Conservation (phyloP, 2,888 invertebrate species). For the Hetaerina titia region DNA sequence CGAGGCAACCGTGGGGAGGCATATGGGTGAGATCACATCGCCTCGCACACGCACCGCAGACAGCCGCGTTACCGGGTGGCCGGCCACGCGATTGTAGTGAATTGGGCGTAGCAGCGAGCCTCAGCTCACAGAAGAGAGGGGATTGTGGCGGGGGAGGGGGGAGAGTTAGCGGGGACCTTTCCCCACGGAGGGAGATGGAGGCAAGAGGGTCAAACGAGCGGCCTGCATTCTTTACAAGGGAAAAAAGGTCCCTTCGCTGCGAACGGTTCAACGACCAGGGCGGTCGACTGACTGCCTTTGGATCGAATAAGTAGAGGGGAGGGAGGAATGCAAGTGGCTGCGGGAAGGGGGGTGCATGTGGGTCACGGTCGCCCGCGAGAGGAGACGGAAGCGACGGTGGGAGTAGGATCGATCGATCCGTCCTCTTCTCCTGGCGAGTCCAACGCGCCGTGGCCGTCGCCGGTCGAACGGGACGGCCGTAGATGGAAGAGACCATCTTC, state of each 20-base stretch:
- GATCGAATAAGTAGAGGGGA: not conserved
- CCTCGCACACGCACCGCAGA: too few relatives aligned
- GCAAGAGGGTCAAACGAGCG: not conserved
- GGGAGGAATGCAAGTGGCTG: not conserved
- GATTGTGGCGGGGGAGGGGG: not conserved
- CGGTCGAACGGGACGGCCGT: not conserved
- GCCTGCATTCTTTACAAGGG: not conserved
- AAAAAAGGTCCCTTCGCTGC: not conserved
- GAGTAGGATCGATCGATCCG: too few relatives aligned
- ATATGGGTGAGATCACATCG: too few relatives aligned
- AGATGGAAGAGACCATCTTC: not conserved
- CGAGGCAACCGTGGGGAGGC: too few relatives aligned
- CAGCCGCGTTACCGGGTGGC: too few relatives aligned
- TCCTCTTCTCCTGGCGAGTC: not conserved
- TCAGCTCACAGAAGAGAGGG: too few relatives aligned
- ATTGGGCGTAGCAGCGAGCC: too few relatives aligned
- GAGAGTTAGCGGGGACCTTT: not conserved
- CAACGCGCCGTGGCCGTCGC: not conserved
- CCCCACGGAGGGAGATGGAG: not conserved
- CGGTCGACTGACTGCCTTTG: not conserved
- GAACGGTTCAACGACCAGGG: conserved; percentile 9
- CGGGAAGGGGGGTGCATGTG: not conserved
- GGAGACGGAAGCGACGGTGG: too few relatives aligned
- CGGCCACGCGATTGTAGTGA: too few relatives aligned
- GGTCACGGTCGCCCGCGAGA: not conserved